Base-by-base conservation (phyloP, 2,888 invertebrate genomes). In the Sepiola atlantica region DNA sequence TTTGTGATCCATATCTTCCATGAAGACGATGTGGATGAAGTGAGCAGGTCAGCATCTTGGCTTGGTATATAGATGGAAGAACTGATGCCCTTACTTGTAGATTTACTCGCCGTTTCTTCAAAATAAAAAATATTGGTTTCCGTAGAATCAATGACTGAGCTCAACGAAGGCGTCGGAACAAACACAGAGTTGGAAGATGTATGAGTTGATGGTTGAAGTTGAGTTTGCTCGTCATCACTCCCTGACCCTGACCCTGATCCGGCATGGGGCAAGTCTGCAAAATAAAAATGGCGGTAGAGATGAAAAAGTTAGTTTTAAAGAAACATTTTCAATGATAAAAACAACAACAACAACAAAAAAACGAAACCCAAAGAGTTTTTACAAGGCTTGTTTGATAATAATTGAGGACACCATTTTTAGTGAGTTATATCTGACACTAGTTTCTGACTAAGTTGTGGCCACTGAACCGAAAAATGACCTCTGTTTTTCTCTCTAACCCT, bases 221-320 rank as follows among this genome's bases (percentile, higher is more conserved):
- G 28, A 4, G 91, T 91, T 32, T 90, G 55, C 18, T 91, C 91
- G 8, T 91, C 94, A 18, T 55, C 91, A 91, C 32, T 55, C 8
- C 94, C 94, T 1, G 92, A 94, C 1, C 91, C 94, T 8, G 94
- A 91, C 6, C 91, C 91, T 18, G 94, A 94, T 21, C 94, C 94
- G 16, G 90, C 55, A 55, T 94, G 55, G 14, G 57, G 35, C 91
- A 91, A n/a, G 35, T 94, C 94, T 94, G 91, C 55, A 91, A 35
- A 55, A 55, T n/a, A 45, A 45, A 45, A 45, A 61, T 92, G 92
- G 45, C n/a, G 45, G 61, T 94, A 18, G 32, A 35, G 92, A 55
- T 28, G 18, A 57, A 55, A 28, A 55, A n/a, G 55, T 61, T 3
- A 45, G n/a, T 45, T 45, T 45, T 45, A 45, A 8, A 45, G 45